Conservation (phyloP, 2,888 invertebrate genomes). For the Cabera pusaria region DNA sequence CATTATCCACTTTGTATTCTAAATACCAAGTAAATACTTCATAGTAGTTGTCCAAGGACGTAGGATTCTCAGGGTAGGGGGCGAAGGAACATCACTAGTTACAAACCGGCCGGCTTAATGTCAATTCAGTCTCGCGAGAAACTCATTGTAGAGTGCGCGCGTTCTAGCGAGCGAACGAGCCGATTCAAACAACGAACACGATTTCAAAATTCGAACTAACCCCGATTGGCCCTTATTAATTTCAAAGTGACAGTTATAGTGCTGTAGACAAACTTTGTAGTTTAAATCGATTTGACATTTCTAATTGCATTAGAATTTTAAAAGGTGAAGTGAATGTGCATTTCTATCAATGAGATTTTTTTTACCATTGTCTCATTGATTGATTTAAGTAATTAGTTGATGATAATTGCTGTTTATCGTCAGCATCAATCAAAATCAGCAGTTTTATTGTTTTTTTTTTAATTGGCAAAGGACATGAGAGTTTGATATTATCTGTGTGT, state of each 20-base stretch:
- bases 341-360: conserved; percentile 24
- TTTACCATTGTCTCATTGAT: conserved; percentile 18
- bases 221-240: conserved; percentile 7
- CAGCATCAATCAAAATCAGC: conserved; percentile 24
- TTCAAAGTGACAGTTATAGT: conserved; percentile 20
- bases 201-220: conserved; percentile 30
- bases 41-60: conserved; percentile 29
- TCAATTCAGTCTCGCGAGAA: conserved; percentile 33
- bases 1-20: too few relatives aligned
- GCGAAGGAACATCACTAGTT: conserved; percentile 29
- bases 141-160: conserved; percentile 33
- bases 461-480: conserved; percentile 38
- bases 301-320: conserved; percentile 11
- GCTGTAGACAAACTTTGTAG: conserved; percentile 5
- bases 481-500: conserved; percentile 32
- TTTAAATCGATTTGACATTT: conserved; percentile 17
- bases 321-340: conserved; percentile 31
- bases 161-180: conserved; percentile 33
- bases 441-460: conserved; percentile 22
- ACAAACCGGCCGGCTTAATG: conserved; percentile 31
- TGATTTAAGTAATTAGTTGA: conserved; percentile 29
- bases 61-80: conserved; percentile 26
- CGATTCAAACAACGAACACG: conserved; percentile 38
- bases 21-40: too few relatives aligned
- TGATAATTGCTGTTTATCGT: too few relatives aligned